phyloP scores from a whole-genome alignment of 2,797 vertebrate genomes.

The Cygnus olor region DNA sequence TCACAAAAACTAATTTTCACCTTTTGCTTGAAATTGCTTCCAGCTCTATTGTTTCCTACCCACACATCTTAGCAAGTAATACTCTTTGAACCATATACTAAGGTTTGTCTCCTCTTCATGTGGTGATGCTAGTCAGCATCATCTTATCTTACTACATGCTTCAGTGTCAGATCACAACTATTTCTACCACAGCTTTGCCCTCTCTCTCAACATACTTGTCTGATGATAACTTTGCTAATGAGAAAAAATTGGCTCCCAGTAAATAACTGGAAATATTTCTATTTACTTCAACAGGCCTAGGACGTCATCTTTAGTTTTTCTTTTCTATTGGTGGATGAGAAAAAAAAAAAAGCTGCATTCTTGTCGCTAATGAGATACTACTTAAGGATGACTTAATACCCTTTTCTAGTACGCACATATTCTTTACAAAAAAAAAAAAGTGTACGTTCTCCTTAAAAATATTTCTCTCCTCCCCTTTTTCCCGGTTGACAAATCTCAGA shows the following conservation, averaged over 20 bases:
- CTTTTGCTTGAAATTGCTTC: background rate
- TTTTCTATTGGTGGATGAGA: background rate
- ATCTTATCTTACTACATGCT: background rate
- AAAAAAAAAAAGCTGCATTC: background rate
- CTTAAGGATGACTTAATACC: background rate
- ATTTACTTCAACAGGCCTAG: background rate
- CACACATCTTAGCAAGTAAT: background rate
- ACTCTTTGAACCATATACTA: background rate
- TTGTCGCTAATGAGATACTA: background rate
- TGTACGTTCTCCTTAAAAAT: background rate
- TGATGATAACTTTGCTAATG: background rate
- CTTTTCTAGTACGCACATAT: background rate
- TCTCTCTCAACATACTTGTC: background rate
- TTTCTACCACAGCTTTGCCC: background rate
- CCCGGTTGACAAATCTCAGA: background rate
- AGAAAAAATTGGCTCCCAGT: background rate
- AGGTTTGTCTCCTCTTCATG: background rate
- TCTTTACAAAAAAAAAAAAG: background rate
- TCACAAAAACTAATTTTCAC: background rate
- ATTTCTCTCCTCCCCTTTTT: background rate
- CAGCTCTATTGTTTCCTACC: background rate
- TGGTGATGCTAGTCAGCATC: background rate
- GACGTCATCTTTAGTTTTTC: background rate
- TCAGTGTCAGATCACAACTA: background rate
- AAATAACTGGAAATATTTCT: background rate